Evolutionary conservation across 2,888 invertebrate genomes (phyloP).

Genomic region (Diadegma fenestrale): DNA sequence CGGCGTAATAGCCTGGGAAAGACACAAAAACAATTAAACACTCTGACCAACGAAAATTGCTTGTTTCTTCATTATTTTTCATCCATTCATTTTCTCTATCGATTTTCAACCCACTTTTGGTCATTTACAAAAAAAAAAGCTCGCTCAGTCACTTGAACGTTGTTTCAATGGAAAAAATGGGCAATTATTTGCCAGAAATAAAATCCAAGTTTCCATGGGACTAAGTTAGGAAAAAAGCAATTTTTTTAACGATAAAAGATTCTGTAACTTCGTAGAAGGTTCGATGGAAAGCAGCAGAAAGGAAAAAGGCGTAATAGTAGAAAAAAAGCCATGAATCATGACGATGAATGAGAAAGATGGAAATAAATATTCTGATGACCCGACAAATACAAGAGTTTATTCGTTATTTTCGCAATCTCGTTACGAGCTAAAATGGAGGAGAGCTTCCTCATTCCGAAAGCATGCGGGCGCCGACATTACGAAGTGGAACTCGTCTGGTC

Average conservation of each 20-base stretch:
- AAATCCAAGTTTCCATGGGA: too few species aligned
- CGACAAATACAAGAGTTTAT: slow-evolving; percentile 37
- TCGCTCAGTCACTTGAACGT: too few species aligned
- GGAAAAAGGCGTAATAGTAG: neutral
- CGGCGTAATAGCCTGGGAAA: slow-evolving; percentile 88
- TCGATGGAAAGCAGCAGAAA: neutral
- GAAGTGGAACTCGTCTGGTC: slow-evolving; percentile 35
- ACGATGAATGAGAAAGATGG: slow-evolving; percentile 26
- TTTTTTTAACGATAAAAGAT: too few species aligned
- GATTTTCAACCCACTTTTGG: neutral
- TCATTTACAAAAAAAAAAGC: too few species aligned
- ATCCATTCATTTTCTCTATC: neutral
- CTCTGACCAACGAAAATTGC: neutral
- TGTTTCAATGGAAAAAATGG: too few species aligned
- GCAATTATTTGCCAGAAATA: too few species aligned
- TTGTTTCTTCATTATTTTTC: neutral
- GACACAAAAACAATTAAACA: slow-evolving; percentile 1
- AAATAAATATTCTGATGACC: slow-evolving; percentile 24
- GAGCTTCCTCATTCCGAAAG: slow-evolving; percentile 66
- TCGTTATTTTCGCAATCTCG: slow-evolving; percentile 53
- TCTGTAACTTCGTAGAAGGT: too few species aligned
- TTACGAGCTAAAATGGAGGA: slow-evolving; percentile 56
- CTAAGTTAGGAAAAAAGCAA: too few species aligned
- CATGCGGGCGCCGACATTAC: slow-evolving; percentile 46
- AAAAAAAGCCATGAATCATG: slow-evolving; percentile 11